Evolutionary conservation across 2,113 vertebrate species (phyloP).

Genomic region (Coryphaenoides rupestris): DNA sequence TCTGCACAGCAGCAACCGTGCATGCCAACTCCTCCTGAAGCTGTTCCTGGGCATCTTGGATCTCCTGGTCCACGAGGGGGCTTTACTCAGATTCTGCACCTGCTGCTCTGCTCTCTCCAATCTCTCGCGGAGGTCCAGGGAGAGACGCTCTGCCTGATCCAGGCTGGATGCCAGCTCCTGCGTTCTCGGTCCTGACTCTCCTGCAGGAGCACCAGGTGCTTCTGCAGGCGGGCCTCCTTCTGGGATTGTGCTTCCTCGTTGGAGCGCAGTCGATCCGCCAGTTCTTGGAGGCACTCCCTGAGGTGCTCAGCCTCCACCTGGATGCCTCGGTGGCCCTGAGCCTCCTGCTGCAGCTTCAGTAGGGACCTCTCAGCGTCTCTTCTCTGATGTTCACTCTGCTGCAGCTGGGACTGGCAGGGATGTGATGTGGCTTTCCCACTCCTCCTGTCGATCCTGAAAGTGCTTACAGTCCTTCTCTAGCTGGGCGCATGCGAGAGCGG

Average conservation of each 20-base stretch:
- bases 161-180: conserved; percentile 76
- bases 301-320: conserved; percentile 76
- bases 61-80: conserved; percentile 36
- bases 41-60: conserved; percentile 54
- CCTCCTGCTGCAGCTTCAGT: conserved; percentile 73
- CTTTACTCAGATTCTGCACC: conserved; percentile 32
- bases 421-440: conserved; percentile 35
- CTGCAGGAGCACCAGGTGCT: conserved; percentile 80
- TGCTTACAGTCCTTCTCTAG: conserved; percentile 47
- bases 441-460: conserved; percentile 38
- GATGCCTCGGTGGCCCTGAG: conserved; percentile 73
- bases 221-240: conserved; percentile 83
- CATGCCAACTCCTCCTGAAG: conserved; percentile 58
- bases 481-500: conserved; percentile 47
- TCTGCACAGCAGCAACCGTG: conserved; percentile 57
- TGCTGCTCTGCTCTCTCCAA: conserved; percentile 70
- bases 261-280: conserved; percentile 71
- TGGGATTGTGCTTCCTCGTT: conserved; percentile 78
- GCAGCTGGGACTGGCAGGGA: conserved; percentile 78
- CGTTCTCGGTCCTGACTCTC: conserved; percentile 88
- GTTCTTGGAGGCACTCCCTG: conserved; percentile 73
- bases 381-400: conserved; percentile 70
- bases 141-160: conserved; percentile 78
- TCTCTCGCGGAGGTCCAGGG: conserved; percentile 77
- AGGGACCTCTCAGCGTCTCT: conserved; percentile 73